Percentiles rank a stretch among this genome's conserved stretches.
Evolutionary conservation across 53 echinoderm and acorn worm species (phyloP).

Genomic region (Hippasteria phrygiana): DNA sequence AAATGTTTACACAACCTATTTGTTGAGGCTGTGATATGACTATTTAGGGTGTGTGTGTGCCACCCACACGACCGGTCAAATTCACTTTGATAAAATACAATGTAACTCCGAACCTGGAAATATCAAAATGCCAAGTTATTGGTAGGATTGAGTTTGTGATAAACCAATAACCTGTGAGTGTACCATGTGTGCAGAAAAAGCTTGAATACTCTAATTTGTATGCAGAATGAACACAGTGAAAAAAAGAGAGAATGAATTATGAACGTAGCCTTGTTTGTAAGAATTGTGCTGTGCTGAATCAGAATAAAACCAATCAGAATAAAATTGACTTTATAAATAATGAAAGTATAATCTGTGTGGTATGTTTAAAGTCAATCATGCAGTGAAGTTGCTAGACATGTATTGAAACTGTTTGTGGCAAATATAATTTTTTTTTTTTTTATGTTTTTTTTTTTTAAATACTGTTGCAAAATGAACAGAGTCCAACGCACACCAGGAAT

Average conservation of each 20-base stretch:
- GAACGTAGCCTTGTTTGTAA: neutral
- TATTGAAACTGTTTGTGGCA: neutral
- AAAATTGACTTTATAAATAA: neutral
- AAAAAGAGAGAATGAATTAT: neutral
- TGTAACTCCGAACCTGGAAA: neutral
- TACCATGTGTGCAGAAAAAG: constrained; percentile 5
- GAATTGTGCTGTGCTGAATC: neutral
- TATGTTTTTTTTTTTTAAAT: neutral
- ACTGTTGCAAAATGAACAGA: constrained; percentile 1
- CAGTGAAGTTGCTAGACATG: neutral
- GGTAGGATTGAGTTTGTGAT: neutral
- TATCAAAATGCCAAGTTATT: neutral
- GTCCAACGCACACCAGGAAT: constrained; percentile 33
- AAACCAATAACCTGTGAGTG: neutral
- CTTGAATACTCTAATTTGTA: neutral
- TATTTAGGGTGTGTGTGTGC: neutral
- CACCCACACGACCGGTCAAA: constrained; percentile 30
- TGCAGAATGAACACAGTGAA: neutral
- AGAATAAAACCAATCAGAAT: constrained; percentile 16
- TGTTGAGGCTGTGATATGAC: neutral
- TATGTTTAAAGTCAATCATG: neutral
- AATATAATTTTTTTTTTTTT: neutral
- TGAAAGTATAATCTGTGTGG: neutral
- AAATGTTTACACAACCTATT: neutral
- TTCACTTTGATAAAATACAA: neutral